A percentile compares a stretch with the other conserved stretches of the same genome.
Evolutionary conservation across 2,113 vertebrate species (phyloP).

Genomic region (Isurus oxyrinchus): DNA sequence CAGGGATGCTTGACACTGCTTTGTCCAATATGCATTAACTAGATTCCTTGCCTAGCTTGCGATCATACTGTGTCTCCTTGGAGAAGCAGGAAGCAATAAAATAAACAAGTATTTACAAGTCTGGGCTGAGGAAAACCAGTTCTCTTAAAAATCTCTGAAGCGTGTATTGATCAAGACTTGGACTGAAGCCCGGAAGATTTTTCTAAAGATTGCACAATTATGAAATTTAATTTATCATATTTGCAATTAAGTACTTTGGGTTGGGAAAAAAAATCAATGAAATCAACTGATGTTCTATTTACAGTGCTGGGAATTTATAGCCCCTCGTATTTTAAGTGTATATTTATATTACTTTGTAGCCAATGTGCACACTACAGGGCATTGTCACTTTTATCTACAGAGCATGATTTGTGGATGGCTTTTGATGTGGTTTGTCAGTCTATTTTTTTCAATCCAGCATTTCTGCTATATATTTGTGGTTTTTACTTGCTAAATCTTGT

Average conservation of each 20-base stretch:
- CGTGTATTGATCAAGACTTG: conserved; percentile 1
- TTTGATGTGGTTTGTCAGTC: background rate
- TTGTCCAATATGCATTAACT: background rate
- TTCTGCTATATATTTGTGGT: background rate
- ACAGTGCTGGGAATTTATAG: background rate
- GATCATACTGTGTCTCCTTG: background rate
- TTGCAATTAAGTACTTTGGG: background rate
- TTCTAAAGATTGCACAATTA: conserved; percentile 19
- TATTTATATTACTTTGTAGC: background rate
- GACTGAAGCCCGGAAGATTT: background rate
- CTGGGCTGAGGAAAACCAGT: background rate
- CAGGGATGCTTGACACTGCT: background rate
- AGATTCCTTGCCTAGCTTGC: background rate
- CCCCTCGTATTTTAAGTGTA: background rate
- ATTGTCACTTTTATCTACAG: background rate
- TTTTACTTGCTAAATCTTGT: conserved; percentile 1
- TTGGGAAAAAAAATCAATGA: background rate
- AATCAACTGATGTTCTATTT: background rate
- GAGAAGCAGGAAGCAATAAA: conserved; percentile 31
- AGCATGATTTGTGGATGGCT: background rate
- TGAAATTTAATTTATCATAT: background rate
- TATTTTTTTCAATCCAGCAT: background rate
- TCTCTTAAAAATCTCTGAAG: background rate
- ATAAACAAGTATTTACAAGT: conserved; percentile 23
- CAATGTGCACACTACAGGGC: background rate